phyloP scores from a whole-genome alignment of 2,888 invertebrate genomes.

The Cataglyphis rosenhaueri region DNA sequence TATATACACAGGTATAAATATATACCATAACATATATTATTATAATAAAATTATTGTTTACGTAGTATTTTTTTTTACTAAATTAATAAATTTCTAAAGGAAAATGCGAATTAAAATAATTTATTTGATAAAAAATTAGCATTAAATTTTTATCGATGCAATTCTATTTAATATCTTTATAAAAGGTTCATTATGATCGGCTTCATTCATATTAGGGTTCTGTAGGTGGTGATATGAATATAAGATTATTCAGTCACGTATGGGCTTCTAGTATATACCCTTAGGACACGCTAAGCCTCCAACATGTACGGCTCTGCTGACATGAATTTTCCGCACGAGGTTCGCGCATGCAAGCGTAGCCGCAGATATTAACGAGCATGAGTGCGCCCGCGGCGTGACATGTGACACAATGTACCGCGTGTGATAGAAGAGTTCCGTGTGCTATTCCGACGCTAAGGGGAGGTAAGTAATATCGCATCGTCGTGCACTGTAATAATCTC shows the following conservation, averaged over 20 bases:
- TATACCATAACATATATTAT: not conserved
- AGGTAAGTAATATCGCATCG: slow-evolving; percentile 36
- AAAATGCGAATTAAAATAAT: not conserved
- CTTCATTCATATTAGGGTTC: not conserved
- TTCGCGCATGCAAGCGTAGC: slow-evolving; percentile 15
- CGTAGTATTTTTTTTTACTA: too few species aligned
- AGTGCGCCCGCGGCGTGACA: slow-evolving; percentile 34
- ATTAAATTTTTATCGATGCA: not conserved
- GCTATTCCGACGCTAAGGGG: slow-evolving; percentile 17
- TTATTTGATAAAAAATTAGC: slow-evolving; percentile 1
- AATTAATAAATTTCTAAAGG: not conserved
- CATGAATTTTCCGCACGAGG: slow-evolving; percentile 35
- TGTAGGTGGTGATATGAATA: slow-evolving; percentile 1
- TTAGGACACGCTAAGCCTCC: slow-evolving; percentile 31
- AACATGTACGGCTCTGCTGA: not conserved
- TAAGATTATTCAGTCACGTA: slow-evolving; percentile 35
- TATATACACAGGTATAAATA: too few species aligned
- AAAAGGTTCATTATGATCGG: not conserved
- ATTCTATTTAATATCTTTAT: not conserved
- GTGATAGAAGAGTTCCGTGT: slow-evolving; percentile 48
- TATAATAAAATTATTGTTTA: slow-evolving; percentile 19
- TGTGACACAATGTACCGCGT: slow-evolving; percentile 38
- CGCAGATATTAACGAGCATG: slow-evolving; percentile 39
- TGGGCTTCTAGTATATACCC: slow-evolving; percentile 1
- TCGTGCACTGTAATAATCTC: slow-evolving; percentile 35